Evolutionary conservation across 2,888 invertebrate genomes (phyloP), one percentile per base, ranked within the genome.

Genomic region (Spialia ferax): DNA sequence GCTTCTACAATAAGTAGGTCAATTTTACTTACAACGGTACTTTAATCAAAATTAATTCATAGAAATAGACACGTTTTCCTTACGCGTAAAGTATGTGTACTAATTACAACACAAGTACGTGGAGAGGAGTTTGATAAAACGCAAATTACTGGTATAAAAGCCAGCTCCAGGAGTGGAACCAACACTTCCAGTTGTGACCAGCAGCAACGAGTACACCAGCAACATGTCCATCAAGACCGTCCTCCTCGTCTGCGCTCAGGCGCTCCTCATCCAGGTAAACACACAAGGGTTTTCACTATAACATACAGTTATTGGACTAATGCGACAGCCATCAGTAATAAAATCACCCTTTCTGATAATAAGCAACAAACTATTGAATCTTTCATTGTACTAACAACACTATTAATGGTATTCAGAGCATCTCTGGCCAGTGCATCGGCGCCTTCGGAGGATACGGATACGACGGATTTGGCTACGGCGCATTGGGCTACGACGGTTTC

Each of bases 221-320:
- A 55, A 15, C 69, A 84, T 83, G 83, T 77, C 75, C 65, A 69
- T 75, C 60, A 78, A 81, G 62, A 69, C 71, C 3, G 2, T 81
- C 7, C 32, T 82, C 18, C 63, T 76, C 13, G 35, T 83, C 15
- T 81, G 77, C 32, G 61, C 50, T 5, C 60, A 26, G 38, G 29
- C 54, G 54, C 54, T 54, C 8, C 54, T 54, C 29, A 60, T 79
- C 8, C 79, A 84, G 80, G 84, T 84, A 73, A 22, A 11, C 10
- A 32, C n/a, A n/a, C n/a, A n/a, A n/a, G n/a, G n/a, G 10, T 0
- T 26, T 23, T 45, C 5, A 13, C 3, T 11, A 13, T 35, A 35
- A 35, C 11, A 35, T 8, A 7, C 7, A 29, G 3, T 29, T 7
- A 29, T 8, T 29, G 8, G 8, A 5, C 4, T 5, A 3, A 0